These are phyloP conservation scores for Octonoba sinensis DNA, from an alignment of 2,888 invertebrate species.

Conservation along the genomic window DNA sequence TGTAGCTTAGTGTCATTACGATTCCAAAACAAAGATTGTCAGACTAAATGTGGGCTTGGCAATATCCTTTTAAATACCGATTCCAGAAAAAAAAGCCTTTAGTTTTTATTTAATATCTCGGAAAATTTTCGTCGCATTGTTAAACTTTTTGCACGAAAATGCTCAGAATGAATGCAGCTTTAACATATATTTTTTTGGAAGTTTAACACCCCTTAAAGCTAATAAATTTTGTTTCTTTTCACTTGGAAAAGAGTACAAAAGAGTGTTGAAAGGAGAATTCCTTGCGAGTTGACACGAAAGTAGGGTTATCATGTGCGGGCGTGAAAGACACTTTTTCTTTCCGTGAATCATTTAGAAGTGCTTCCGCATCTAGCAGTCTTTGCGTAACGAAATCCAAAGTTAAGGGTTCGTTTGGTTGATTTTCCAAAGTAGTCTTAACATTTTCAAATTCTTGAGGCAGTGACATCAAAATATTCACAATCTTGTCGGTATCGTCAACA, in stretches of 20 bases:
- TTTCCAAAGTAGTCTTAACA: constrained; percentile 8
- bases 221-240: not conserved
- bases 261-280: not conserved
- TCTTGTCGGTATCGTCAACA: not conserved
- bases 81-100: no score
- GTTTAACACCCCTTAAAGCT: no score
- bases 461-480: constrained; percentile 11
- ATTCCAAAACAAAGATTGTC: no score
- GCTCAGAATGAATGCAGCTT: no score
- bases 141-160: no score
- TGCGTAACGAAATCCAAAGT: constrained; percentile 9
- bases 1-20: no score
- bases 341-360: not conserved
- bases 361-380: not conserved
- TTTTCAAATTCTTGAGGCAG: constrained; percentile 13
- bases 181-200: no score
- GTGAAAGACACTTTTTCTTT: not conserved
- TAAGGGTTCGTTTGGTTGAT: not conserved
- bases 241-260: not conserved
- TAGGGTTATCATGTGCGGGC: not conserved
- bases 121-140: no score
- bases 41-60: no score
- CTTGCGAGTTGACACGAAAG: constrained; percentile 2
- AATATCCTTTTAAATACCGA: no score
- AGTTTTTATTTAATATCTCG: no score